Conservation (phyloP, 2,888 invertebrate species). For the Tenthredo mesomela region DNA sequence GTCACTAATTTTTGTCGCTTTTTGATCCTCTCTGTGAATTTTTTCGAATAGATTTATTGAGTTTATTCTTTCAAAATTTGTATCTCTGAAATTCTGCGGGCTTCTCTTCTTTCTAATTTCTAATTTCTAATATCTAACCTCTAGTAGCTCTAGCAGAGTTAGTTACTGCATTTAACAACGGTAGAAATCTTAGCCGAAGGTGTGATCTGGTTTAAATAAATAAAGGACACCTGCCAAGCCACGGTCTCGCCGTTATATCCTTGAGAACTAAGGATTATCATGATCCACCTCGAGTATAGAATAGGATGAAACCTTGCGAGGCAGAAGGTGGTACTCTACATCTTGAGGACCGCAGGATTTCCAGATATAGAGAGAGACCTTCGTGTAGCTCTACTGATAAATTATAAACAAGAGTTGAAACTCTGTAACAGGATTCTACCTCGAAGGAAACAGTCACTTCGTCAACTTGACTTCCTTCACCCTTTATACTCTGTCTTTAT, state of each 20-base stretch:
- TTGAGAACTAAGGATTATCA: neutral
- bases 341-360: constrained; percentile 12
- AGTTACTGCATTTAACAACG: neutral
- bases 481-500: neutral
- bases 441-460: constrained; percentile 10
- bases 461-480: constrained; percentile 32
- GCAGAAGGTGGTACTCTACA: no score
- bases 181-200: constrained; percentile 20
- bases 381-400: constrained; percentile 64
- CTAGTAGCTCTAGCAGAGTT: neutral
- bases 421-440: neutral
- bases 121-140: neutral
- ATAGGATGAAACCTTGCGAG: neutral
- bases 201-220: constrained; percentile 40
- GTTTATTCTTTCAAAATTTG: neutral
- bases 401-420: constrained; percentile 71
- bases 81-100: neutral
- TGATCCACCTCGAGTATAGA: neutral
- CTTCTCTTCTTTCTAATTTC: neutral
- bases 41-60: neutral
- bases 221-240: constrained; percentile 36
- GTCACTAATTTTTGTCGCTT: neutral
- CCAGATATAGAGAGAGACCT: constrained; percentile 44
- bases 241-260: neutral
- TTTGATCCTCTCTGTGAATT: neutral